These are phyloP conservation scores for Silurus glanis DNA, from an alignment of 2,113 vertebrate genomes.

Conservation along the genomic window DNA sequence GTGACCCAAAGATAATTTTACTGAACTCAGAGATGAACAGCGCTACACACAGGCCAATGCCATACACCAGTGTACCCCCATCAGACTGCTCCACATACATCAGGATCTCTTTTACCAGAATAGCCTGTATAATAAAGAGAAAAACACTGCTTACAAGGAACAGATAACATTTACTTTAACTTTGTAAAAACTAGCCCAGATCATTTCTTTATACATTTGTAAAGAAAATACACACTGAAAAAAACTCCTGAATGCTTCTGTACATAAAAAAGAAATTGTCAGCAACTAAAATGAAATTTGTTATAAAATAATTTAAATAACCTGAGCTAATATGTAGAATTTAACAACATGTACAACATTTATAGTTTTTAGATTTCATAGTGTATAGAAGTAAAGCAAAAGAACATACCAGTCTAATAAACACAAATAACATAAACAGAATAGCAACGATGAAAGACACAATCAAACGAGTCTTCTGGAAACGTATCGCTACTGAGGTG, in stretches of 20 bases:
- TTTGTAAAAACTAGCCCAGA: no score
- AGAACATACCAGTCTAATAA: conserved; percentile 68
- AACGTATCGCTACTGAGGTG: conserved; percentile 62
- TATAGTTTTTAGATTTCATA: neutral
- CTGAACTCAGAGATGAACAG: conserved; percentile 72
- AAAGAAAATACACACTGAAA: neutral
- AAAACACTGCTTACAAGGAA: neutral
- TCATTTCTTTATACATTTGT: neutral
- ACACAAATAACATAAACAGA: conserved; percentile 59
- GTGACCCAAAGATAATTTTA: conserved; percentile 69
- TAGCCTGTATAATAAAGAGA: conserved; percentile 59
- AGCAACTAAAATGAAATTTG: neutral
- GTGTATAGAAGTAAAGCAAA: neutral
- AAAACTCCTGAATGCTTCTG: no score
- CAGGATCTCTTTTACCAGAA: conserved; percentile 75
- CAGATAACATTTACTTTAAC: neutral
- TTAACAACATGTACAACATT: no score
- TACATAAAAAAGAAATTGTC: no score
- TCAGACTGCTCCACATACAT: conserved; percentile 55
- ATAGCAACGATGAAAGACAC: conserved; percentile 53
- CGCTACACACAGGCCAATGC: conserved; percentile 70
- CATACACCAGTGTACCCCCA: conserved; percentile 40
- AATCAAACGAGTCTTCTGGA: conserved; percentile 72
- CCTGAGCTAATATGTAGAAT: no score
- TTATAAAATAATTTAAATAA: neutral